Evolutionary conservation across 2,797 vertebrate genomes (phyloP).

Genomic region (Lacerta bilineata): DNA sequence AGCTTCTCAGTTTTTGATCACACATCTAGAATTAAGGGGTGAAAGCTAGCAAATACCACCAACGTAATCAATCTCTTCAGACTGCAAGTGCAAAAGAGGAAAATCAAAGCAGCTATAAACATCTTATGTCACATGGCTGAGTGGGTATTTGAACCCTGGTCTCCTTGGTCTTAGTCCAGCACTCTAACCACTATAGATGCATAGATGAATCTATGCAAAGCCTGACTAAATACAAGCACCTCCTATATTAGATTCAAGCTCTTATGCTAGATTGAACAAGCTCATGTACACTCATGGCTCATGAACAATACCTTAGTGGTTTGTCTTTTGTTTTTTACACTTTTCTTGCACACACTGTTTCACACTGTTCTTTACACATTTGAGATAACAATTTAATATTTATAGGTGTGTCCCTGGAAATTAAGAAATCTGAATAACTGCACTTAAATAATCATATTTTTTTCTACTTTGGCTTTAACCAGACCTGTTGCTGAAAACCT

Average conservation of each 20-base stretch:
- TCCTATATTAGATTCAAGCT: neutral
- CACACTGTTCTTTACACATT: neutral
- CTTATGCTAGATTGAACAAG: neutral
- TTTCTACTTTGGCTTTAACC: constrained; percentile 31
- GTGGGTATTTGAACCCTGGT: too few species aligned
- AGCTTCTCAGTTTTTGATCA: neutral
- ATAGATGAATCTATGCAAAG: too few species aligned
- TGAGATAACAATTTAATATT: constrained; percentile 32
- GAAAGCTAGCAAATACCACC: neutral
- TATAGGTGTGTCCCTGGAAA: neutral
- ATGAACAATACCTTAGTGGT: neutral
- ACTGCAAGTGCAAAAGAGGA: constrained; percentile 6
- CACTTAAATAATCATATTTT: neutral
- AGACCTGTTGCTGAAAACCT: neutral
- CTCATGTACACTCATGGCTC: neutral
- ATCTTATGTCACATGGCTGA: neutral
- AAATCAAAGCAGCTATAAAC: constrained; percentile 17
- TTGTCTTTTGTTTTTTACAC: neutral
- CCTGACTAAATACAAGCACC: neutral
- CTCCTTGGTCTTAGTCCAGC: too few species aligned
- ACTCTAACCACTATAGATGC: too few species aligned
- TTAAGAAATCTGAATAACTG: constrained; percentile 22
- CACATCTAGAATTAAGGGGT: neutral
- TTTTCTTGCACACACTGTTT: neutral
- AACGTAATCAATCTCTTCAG: neutral